phyloP scores from a whole-genome alignment of 2,113 vertebrate genomes.

The Phalacrocorax brasilianus region DNA sequence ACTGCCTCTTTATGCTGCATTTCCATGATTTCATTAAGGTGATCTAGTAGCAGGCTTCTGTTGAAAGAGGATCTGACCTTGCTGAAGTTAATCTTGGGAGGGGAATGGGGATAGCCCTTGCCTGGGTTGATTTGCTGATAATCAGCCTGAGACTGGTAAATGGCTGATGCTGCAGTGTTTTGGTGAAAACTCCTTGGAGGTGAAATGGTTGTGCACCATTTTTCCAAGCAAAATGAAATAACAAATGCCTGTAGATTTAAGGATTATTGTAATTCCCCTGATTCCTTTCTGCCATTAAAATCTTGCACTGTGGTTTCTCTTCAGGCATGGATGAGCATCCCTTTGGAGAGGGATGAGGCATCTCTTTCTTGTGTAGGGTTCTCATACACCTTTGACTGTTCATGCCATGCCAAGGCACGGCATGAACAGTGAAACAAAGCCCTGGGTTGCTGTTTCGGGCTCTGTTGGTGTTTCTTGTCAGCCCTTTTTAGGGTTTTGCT shows the following conservation, averaged over 20 bases:
- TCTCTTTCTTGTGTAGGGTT: background rate
- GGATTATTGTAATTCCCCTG: background rate
- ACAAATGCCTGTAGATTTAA: background rate
- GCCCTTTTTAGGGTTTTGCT: background rate
- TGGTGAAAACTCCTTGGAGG: background rate
- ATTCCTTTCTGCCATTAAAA: background rate
- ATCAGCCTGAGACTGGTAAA: background rate
- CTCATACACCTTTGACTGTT: rapidly evolving
- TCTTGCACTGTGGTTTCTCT: background rate
- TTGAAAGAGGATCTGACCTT: background rate
- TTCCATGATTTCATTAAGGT: background rate
- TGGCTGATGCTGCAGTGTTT: rapidly evolving
- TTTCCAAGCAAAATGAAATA: background rate
- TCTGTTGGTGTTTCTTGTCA: background rate
- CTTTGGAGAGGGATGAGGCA: background rate
- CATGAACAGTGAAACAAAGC: background rate
- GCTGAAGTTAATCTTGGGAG: background rate
- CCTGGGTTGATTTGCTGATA: background rate
- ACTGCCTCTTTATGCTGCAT: background rate
- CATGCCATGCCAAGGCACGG: rapidly evolving
- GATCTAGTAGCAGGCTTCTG: background rate
- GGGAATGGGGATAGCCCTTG: background rate
- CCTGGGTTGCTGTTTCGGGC: rapidly evolving
- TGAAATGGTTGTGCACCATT: rapidly evolving
- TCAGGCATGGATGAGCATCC: background rate